phyloP scores from a whole-genome alignment of 2,888 invertebrate species.

The Slavum lentiscoides region DNA sequence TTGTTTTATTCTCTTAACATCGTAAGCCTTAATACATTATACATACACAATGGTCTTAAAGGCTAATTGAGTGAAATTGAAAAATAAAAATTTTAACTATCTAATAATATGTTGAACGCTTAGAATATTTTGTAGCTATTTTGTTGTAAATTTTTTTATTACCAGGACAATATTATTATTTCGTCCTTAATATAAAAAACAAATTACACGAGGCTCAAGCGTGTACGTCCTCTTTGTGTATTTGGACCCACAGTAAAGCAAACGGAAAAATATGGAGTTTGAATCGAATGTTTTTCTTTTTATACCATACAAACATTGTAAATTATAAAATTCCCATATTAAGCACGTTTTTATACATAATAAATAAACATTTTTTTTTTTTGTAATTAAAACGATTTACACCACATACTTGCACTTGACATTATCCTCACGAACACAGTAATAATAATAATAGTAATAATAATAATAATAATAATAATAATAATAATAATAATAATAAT shows the following conservation, averaged over 20 bases:
- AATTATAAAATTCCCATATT: not conserved
- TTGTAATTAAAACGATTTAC: no score
- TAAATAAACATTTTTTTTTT: not conserved
- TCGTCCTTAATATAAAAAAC: conserved; percentile 8
- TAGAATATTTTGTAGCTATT: conserved; percentile 36
- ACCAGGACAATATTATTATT: conserved; percentile 18
- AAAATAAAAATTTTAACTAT: conserved; percentile 44
- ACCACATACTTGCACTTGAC: not conserved
- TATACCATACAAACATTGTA: conserved; percentile 19
- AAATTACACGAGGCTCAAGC: conserved; percentile 47
- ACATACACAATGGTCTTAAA: conserved; percentile 33
- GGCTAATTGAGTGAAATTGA: conserved; percentile 48
- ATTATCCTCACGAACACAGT: not conserved
- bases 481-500: not conserved
- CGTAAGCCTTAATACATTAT: conserved; percentile 40
- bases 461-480: no score
- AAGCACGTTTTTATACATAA: conserved; percentile 8
- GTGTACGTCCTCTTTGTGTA: conserved; percentile 44
- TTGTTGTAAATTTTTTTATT: conserved; percentile 12
- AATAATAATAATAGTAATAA: not conserved
- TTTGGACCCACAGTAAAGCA: conserved; percentile 52
- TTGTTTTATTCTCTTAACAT: conserved; percentile 37
- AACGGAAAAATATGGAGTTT: conserved; percentile 34
- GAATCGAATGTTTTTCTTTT: conserved; percentile 14
- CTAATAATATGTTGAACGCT: conserved; percentile 35